phyloP scores from a whole-genome alignment of 2,888 invertebrate species.

The Conus canariensis region DNA sequence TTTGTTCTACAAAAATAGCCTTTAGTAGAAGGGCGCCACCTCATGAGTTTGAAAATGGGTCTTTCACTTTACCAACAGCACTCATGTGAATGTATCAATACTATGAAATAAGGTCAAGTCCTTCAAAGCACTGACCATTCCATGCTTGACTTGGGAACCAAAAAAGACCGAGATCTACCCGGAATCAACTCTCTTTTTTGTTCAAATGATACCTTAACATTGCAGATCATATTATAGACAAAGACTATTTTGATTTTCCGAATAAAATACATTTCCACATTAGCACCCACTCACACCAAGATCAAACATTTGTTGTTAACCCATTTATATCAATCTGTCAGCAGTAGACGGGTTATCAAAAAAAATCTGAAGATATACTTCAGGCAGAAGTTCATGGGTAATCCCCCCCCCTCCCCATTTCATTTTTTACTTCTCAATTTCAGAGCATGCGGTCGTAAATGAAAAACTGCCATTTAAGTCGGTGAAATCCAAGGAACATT shows the following conservation, averaged over 20 bases:
- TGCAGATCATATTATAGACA: neutral
- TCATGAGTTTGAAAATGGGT: no score
- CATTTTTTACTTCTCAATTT: neutral
- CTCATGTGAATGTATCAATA: no score
- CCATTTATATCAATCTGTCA: neutral
- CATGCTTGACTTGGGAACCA: no score
- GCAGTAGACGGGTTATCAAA: neutral
- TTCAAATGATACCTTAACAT: no score
- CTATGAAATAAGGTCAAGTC: no score
- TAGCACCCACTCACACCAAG: neutral
- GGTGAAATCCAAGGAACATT: neutral
- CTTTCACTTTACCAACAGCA: no score
- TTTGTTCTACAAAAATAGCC: no score
- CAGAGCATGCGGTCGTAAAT: neutral
- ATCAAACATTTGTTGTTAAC: neutral
- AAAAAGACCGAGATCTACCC: no score
- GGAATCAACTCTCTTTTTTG: no score
- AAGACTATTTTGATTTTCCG: neutral
- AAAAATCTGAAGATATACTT: neutral
- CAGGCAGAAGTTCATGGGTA: neutral
- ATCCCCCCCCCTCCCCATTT: neutral
- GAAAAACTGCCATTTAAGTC: constrained; percentile 2
- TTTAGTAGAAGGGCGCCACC: no score
- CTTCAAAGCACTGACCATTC: no score
- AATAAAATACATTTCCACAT: neutral